These are phyloP conservation scores for Semicossyphus pulcher DNA, from an alignment of 2,113 vertebrate genomes.

Conservation along the genomic window DNA sequence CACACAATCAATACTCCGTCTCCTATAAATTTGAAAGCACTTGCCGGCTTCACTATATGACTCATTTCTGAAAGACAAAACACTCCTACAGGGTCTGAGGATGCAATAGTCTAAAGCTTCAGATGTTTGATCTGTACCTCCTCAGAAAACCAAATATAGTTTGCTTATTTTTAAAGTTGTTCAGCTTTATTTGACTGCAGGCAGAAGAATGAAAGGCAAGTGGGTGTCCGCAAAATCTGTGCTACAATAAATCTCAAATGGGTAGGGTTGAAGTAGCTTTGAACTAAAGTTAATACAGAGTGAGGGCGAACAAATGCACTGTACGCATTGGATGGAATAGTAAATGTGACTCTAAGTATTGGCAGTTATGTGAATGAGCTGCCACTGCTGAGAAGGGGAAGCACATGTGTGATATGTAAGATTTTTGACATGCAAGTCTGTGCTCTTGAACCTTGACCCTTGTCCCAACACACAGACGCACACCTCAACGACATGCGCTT, in stretches of 20 bases:
- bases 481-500: too few species aligned
- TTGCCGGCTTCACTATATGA: slow-evolving; percentile 11
- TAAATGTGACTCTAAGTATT: too few species aligned
- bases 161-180: slow-evolving; percentile 44
- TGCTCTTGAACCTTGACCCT: not conserved
- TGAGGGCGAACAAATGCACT: too few species aligned
- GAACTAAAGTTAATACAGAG: not conserved
- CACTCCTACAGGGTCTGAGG: slow-evolving; percentile 18
- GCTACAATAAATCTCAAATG: not conserved
- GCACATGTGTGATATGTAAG: not conserved
- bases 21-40: slow-evolving; percentile 3
- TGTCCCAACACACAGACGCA: not conserved
- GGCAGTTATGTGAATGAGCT: not conserved
- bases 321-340: too few species aligned
- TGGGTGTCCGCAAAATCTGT: slow-evolving; percentile 16
- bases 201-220: slow-evolving; percentile 3
- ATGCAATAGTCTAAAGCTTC: slow-evolving; percentile 21
- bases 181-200: slow-evolving; percentile 35
- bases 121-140: slow-evolving; percentile 21
- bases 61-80: slow-evolving; percentile 14
- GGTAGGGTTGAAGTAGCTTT: not conserved
- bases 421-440: too few species aligned
- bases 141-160: slow-evolving; percentile 38
- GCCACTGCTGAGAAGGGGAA: not conserved
- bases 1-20: slow-evolving; percentile 34